Evolutionary conservation across 2,113 vertebrate genomes (phyloP).

Genomic region (Eublepharis macularius): DNA sequence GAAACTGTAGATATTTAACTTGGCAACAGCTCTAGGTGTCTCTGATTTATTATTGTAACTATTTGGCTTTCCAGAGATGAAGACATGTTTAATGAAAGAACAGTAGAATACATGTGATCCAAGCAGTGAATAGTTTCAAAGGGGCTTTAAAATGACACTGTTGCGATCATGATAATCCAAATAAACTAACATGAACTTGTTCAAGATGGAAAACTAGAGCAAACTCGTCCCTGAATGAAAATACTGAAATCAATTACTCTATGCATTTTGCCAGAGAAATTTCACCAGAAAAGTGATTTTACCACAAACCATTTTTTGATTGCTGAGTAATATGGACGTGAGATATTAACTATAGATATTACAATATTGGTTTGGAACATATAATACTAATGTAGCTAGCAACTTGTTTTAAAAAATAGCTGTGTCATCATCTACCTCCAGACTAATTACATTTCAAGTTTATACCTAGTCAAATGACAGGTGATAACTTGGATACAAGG

Average conservation of each 20-base stretch:
- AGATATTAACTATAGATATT: slow-evolving; percentile 32
- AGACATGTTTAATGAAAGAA: slow-evolving; percentile 85
- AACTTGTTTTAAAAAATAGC: neutral
- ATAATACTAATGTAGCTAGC: neutral
- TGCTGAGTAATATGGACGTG: slow-evolving; percentile 16
- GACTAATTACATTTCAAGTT: neutral
- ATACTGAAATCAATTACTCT: slow-evolving; percentile 59
- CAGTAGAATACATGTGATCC: slow-evolving; percentile 78
- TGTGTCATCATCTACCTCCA: neutral
- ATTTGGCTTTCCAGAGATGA: slow-evolving; percentile 79
- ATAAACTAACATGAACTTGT: slow-evolving; percentile 75
- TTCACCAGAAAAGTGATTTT: neutral
- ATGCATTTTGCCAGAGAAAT: slow-evolving; percentile 11
- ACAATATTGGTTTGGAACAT: slow-evolving; percentile 18
- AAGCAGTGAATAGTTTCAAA: slow-evolving; percentile 75
- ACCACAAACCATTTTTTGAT: neutral
- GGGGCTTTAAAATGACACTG: slow-evolving; percentile 68
- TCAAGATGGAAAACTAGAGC: slow-evolving; percentile 40
- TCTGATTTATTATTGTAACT: slow-evolving; percentile 87
- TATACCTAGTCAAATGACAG: too few relatives aligned
- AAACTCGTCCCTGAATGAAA: slow-evolving; percentile 56
- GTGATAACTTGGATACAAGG: too few relatives aligned
- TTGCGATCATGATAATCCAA: slow-evolving; percentile 77
- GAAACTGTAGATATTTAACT: slow-evolving; percentile 86
- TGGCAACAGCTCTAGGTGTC: slow-evolving; percentile 77